Conservation (phyloP, 2,797 vertebrate genomes). For the Rhynchotus rufescens region DNA sequence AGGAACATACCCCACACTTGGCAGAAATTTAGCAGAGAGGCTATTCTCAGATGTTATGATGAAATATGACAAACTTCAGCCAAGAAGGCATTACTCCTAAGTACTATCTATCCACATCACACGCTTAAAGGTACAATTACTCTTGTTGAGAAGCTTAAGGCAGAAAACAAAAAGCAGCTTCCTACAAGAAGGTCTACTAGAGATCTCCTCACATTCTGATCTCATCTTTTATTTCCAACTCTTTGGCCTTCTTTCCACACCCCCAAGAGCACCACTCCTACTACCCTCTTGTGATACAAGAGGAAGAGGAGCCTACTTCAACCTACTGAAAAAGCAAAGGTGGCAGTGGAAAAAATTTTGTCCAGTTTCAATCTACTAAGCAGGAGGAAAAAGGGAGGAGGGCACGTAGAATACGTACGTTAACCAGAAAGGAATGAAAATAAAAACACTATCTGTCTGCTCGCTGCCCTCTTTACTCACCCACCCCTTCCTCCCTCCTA, state of each 20-base stretch:
- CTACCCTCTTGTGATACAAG: background rate
- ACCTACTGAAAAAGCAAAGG: background rate
- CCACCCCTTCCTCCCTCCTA: background rate
- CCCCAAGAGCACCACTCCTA: background rate
- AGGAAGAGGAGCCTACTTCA: background rate
- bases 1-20: background rate
- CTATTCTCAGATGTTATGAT: background rate
- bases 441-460: background rate
- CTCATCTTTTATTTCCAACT: background rate
- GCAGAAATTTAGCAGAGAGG: background rate
- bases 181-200: background rate
- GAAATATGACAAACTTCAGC: background rate
- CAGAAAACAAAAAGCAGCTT: background rate
- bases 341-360: background rate
- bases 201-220: background rate
- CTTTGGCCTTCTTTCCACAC: background rate
- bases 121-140: background rate
- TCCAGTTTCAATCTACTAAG: background rate
- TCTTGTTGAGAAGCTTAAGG: background rate
- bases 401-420: background rate
- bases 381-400: background rate
- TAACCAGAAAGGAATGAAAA: background rate
- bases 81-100: background rate
- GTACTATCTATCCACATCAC: background rate
- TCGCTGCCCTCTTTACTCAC: background rate